These are phyloP conservation scores for Monochamus saltuarius DNA, from an alignment of 1,140 invertebrate species.

Conservation along the genomic window DNA sequence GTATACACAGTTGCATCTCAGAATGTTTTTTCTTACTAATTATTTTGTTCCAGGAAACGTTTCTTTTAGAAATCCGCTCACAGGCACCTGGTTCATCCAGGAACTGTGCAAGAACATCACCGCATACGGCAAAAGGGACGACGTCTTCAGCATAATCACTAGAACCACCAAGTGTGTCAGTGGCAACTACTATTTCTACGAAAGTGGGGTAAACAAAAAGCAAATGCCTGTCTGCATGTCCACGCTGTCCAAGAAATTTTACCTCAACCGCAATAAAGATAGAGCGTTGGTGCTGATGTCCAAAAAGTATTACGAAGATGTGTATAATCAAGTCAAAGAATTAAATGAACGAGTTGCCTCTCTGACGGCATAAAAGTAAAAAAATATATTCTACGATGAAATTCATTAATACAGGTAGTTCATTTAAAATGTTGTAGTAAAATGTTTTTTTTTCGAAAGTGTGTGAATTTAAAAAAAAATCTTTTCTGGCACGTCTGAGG, in stretches of 20 bases:
- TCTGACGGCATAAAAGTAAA: too few species aligned
- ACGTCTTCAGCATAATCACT: slow-evolving; percentile 39
- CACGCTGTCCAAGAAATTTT: slow-evolving; percentile 42
- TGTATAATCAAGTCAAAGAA: too few species aligned
- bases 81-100: slow-evolving; percentile 47
- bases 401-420: too few species aligned
- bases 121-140: slow-evolving; percentile 44
- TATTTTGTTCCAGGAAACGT: slow-evolving; percentile 31
- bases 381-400: too few species aligned
- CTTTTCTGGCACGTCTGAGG: too few species aligned
- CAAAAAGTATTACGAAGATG: too few species aligned
- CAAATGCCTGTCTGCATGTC: slow-evolving; percentile 44
- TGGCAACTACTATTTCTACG: slow-evolving; percentile 30
- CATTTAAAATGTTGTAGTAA: too few species aligned
- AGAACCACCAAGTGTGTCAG: slow-evolving; percentile 43
- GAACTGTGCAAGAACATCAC: slow-evolving; percentile 46
- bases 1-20: neutral
- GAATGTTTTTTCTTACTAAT: neutral
- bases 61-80: slow-evolving; percentile 30
- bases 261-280: slow-evolving; percentile 41
- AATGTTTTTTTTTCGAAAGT: too few species aligned
- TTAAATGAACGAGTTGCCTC: too few species aligned
- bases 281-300: slow-evolving; percentile 27
- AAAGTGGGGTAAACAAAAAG: slow-evolving; percentile 20
- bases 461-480: too few species aligned